A percentile compares a stretch with the other conserved stretches of the same genome.
These are phyloP conservation scores for Abrostola tripartita DNA, from an alignment of 2,888 invertebrate species.

Conservation along the genomic window DNA sequence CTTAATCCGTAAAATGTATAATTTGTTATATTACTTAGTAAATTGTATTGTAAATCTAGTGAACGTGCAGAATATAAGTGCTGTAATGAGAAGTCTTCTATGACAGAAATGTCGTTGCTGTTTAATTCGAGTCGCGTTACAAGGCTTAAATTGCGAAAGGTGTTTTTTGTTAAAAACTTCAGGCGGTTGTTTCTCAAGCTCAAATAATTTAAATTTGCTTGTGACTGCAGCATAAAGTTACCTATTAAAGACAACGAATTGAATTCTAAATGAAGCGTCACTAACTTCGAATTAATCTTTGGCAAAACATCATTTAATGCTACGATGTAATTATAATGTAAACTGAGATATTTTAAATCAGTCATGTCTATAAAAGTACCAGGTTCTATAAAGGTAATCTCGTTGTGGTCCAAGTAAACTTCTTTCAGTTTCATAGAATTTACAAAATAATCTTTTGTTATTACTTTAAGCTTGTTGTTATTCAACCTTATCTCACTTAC, in stretches of 20 bases:
- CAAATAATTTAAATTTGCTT: slow-evolving; percentile 94
- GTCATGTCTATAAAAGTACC: slow-evolving; percentile 92
- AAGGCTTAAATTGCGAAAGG: slow-evolving; percentile 92
- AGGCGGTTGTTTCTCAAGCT: slow-evolving; percentile 94
- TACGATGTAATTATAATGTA: slow-evolving; percentile 93
- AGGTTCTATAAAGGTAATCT: slow-evolving; percentile 93
- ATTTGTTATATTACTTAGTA: slow-evolving; percentile 90
- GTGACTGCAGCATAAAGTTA: slow-evolving; percentile 92
- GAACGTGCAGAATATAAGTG: slow-evolving; percentile 92
- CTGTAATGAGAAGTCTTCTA: slow-evolving; percentile 94
- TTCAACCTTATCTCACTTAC: slow-evolving; percentile 94
- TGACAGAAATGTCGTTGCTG: slow-evolving; percentile 93
- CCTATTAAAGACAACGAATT: slow-evolving; percentile 92
- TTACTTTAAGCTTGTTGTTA: slow-evolving; percentile 93
- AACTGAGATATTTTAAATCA: slow-evolving; percentile 94
- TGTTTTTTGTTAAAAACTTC: slow-evolving; percentile 90
- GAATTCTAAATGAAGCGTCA: slow-evolving; percentile 93
- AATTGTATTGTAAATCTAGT: slow-evolving; percentile 93
- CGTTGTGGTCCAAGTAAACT: slow-evolving; percentile 95
- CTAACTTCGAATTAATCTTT: slow-evolving; percentile 90
- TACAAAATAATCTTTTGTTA: slow-evolving; percentile 93
- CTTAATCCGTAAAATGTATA: slow-evolving; percentile 93
- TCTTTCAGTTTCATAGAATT: slow-evolving; percentile 93
- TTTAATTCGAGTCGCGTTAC: slow-evolving; percentile 93
- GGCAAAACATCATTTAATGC: slow-evolving; percentile 94